Conservation (phyloP, 2,888 invertebrate species). For the Dynastes maya region DNA sequence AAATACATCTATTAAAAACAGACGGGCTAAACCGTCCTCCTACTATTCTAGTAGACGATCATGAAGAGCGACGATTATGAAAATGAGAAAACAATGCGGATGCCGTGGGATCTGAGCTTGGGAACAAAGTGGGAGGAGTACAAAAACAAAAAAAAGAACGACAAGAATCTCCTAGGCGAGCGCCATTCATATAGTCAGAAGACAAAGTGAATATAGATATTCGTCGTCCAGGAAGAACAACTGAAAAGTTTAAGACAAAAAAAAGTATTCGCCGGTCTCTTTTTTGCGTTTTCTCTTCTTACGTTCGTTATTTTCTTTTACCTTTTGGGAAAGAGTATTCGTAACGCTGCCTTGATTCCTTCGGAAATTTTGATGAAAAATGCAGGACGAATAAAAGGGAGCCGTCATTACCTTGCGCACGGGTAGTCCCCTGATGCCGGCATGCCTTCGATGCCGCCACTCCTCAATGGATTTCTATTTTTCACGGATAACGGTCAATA, state of each 20-base stretch:
- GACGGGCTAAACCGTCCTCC: not conserved
- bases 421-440: constrained; percentile 17
- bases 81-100: constrained; percentile 34
- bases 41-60: constrained; percentile 1
- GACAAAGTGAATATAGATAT: constrained; percentile 33
- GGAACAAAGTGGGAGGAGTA: constrained; percentile 7
- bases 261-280: not conserved
- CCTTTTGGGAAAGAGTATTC: too few relatives aligned
- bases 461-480: constrained; percentile 28
- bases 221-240: not conserved
- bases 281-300: not conserved
- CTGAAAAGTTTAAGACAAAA: constrained; percentile 23
- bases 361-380: constrained; percentile 24
- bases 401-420: constrained; percentile 17
- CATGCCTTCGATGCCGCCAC: not conserved
- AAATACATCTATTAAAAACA: constrained; percentile 8
- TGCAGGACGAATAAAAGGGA: constrained; percentile 32
- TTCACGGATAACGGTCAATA: constrained; percentile 34
- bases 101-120: constrained; percentile 13
- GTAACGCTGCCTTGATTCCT: not conserved
- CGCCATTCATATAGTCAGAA: constrained; percentile 11
- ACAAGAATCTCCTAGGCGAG: not conserved
- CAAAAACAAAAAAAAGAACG: not conserved
- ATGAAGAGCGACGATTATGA: constrained; percentile 21
- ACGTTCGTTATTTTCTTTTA: not conserved